These are phyloP conservation scores for Hydrozoanthus tunicans DNA, from an alignment of 64 coral and sea anemone genomes.

Conservation along the genomic window DNA sequence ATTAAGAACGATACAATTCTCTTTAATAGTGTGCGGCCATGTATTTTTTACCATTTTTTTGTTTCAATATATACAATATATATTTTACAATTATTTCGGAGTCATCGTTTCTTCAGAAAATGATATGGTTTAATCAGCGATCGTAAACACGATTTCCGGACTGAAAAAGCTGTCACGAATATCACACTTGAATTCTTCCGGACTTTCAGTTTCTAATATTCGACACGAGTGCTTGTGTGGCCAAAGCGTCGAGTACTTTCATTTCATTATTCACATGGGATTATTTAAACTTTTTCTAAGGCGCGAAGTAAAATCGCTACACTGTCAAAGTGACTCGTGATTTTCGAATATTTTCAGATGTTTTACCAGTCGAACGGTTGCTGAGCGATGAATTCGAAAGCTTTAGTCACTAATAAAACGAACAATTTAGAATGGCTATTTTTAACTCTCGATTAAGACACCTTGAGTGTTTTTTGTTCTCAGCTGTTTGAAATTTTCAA, in stretches of 20 bases:
- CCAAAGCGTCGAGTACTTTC: conserved; percentile 13
- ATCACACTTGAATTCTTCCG: background rate
- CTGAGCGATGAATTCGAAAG: no score
- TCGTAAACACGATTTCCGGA: conserved; percentile 17
- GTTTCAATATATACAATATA: conserved; percentile 9
- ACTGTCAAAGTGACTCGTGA: no score
- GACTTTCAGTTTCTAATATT: conserved; percentile 32
- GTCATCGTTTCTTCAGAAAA: background rate
- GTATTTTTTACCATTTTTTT: conserved; percentile 1
- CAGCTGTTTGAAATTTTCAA: no score
- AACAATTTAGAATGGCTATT: no score
- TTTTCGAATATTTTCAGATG: no score
- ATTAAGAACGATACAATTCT: no score
- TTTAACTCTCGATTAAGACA: no score
- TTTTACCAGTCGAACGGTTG: no score
- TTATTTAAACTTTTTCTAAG: no score
- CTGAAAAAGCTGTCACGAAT: conserved; percentile 18
- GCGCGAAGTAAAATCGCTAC: no score
- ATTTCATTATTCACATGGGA: conserved; percentile 12
- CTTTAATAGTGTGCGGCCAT: background rate
- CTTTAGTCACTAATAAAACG: no score
- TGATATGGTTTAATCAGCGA: conserved; percentile 2
- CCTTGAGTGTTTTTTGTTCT: no score
- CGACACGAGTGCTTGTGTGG: background rate
- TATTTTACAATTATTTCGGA: background rate